Base-by-base conservation (phyloP, 53 echinoderm and acorn worm species). In the Apostichopus leukothele region DNA sequence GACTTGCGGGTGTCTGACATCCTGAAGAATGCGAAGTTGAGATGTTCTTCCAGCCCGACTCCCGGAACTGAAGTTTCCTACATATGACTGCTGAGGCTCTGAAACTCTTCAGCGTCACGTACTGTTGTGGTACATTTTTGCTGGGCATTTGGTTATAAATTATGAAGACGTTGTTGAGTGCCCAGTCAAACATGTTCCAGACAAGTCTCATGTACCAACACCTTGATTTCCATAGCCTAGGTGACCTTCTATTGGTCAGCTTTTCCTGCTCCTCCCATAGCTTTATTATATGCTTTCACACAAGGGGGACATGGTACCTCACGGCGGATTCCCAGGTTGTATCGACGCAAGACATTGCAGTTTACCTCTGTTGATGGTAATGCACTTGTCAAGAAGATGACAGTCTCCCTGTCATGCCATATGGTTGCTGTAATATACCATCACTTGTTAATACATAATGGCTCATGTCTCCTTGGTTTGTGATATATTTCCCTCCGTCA, bases 211-310 rank as follows among this genome's bases (percentile, higher is more conserved):
- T 86, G 50, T 86, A 66, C 86, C 86, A 86, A 7, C 86, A 18
- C 5, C 67, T 50, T 11, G 86, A 86, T 66, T 86, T 5, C 50
- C 66, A n/a, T 86, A 39, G 39, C 39, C 39, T 39, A 86, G 86
- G 63, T 66, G 18, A 50, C 63, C 51, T 66, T 86, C n/a, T 68
- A 0, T 60, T 89, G 89, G 18, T 89, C 89, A 4, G 75, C 74
- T 18, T 10, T 16, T 25, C 60, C 89, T 6, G 76, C 89, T 16
- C 77, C 89, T 25, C 89, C 89, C 89, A 89, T 89, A 27, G 19
- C 76, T 20, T 7, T 52, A 23, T 89, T 78, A 59, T 78, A 89
- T 23, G 52, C 78, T 74, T 74, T 74, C 74, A 74, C 74, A 74
- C 74, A 74, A 12, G 9, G 74, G 5, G 74, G 74, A 14, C 2